Evolutionary conservation across 1,140 invertebrate genomes (phyloP).

Genomic region (Diprion similis): DNA sequence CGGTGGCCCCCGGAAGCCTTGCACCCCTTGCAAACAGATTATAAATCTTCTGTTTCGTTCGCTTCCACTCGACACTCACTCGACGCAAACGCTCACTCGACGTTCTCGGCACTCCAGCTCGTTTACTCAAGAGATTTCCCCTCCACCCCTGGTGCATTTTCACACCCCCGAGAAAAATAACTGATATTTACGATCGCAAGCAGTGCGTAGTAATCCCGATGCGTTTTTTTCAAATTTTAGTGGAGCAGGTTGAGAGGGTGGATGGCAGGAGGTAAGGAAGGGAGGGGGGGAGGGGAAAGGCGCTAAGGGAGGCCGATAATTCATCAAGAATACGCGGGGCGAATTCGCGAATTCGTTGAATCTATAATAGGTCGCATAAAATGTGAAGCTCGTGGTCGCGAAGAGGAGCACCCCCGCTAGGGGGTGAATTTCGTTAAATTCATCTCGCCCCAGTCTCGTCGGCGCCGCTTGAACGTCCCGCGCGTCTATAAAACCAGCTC

Average conservation of each 20-base stretch:
- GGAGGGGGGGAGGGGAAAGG: background rate
- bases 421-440: background rate
- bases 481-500: background rate
- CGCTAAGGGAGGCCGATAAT: background rate
- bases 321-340: background rate
- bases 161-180: background rate
- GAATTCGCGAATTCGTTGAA: background rate
- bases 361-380: background rate
- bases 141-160: background rate
- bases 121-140: background rate
- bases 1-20: too few relatives aligned
- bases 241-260: background rate
- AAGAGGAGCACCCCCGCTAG: background rate
- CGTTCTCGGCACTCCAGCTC: background rate
- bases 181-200: background rate
- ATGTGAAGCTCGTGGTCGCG: too few relatives aligned
- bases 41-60: background rate
- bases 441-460: constrained; percentile 3
- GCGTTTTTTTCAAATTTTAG: background rate
- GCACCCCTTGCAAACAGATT: background rate
- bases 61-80: background rate
- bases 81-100: background rate
- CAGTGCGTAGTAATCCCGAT: background rate
- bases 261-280: background rate
- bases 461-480: background rate